These are phyloP conservation scores for Lycaon pictus DNA, from an alignment of 2,113 vertebrate genomes.

Conservation along the genomic window DNA sequence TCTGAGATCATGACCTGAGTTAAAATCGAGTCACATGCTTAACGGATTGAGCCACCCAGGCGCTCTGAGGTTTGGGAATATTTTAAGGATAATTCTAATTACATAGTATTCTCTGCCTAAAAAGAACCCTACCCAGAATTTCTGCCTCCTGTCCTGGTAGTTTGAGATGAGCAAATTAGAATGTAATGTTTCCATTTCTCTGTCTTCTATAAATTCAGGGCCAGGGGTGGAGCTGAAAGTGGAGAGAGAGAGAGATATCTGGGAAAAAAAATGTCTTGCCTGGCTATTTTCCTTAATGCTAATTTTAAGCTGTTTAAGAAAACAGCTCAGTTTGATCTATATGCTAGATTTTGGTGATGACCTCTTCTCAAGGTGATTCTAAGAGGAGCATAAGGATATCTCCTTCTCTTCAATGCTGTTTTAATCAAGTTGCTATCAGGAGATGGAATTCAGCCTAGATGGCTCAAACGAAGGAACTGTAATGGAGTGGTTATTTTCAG, in stretches of 20 bases:
- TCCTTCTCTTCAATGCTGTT: neutral
- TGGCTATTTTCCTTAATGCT: constrained; percentile 17
- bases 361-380: neutral
- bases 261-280: neutral
- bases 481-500: neutral
- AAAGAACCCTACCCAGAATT: neutral
- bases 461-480: neutral
- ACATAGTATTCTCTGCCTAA: neutral
- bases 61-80: neutral
- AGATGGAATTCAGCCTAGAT: neutral
- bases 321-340: neutral
- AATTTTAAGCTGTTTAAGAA: neutral
- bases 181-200: neutral
- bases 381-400: neutral
- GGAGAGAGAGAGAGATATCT: neutral
- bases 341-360: neutral
- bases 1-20: neutral
- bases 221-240: neutral
- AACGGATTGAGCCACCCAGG: neutral
- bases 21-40: neutral
- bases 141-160: neutral
- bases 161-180: neutral
- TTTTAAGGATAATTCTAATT: neutral
- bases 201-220: constrained; percentile 15
- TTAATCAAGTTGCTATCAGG: neutral